phyloP scores from a whole-genome alignment of 2,888 invertebrate species.

The Scelioninae gen. 2 region DNA sequence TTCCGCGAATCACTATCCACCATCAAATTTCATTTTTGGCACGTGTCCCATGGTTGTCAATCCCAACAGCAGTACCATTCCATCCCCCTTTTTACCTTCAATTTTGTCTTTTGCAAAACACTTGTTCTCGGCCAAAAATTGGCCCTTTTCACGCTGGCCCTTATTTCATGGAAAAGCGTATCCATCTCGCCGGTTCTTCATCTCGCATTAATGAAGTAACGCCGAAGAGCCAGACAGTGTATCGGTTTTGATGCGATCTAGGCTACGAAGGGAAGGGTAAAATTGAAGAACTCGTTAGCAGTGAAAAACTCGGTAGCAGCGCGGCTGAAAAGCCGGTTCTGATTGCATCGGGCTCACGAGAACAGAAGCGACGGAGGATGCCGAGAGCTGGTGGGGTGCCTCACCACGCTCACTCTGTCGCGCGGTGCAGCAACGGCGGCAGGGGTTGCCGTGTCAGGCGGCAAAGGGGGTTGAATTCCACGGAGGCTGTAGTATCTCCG shows the following conservation, averaged over 20 bases:
- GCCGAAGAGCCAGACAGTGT: conserved; percentile 25
- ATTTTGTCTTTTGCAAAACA: neutral
- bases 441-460: conserved; percentile 62
- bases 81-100: neutral
- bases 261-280: conserved; percentile 35
- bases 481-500: conserved; percentile 70
- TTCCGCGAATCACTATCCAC: neutral
- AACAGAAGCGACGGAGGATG: conserved; percentile 62
- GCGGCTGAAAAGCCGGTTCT: conserved; percentile 61
- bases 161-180: neutral
- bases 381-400: conserved; percentile 56
- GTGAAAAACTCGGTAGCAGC: conserved; percentile 55
- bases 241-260: conserved; percentile 53
- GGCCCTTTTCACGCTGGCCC: neutral
- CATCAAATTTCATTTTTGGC: conserved; percentile 1
- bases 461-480: conserved; percentile 66
- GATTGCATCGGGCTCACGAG: conserved; percentile 60
- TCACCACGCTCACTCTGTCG: conserved; percentile 48
- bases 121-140: neutral
- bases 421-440: conserved; percentile 53
- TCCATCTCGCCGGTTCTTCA: conserved; percentile 1
- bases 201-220: conserved; percentile 39
- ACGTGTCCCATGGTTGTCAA: neutral
- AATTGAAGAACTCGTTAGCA: conserved; percentile 60
- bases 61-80: conserved; percentile 2